Evolutionary conservation across 2,888 invertebrate species (phyloP).

Genomic region (Artemia sinica): DNA sequence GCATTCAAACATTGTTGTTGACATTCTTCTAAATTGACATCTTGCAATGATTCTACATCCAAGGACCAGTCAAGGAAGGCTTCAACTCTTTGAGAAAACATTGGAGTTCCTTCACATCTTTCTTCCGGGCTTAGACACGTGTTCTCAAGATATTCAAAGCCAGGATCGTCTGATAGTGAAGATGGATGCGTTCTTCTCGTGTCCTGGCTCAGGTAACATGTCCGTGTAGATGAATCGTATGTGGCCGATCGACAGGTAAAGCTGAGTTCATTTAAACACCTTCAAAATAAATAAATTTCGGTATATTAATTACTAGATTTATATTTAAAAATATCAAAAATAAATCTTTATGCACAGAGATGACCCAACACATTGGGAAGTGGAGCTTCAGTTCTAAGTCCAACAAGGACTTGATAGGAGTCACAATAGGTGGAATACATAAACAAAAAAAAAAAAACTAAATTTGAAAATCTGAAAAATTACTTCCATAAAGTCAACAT

Average conservation of each 20-base stretch:
- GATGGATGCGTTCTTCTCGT: constrained; percentile 72
- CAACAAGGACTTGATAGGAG: no score
- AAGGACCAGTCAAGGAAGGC: constrained; percentile 70
- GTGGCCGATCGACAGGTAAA: constrained; percentile 75
- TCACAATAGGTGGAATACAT: no score
- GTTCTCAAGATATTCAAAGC: constrained; percentile 75
- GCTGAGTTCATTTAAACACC: constrained; percentile 67
- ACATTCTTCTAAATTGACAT: constrained; percentile 69
- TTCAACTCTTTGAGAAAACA: constrained; percentile 76
- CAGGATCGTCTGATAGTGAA: constrained; percentile 62
- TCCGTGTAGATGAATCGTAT: constrained; percentile 55
- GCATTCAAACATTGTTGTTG: constrained; percentile 69
- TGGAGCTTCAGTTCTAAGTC: no score
- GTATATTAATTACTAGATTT: no score
- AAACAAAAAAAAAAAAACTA: no score
- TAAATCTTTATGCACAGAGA: no score
- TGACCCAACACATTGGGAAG: no score
- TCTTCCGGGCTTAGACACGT: constrained; percentile 76
- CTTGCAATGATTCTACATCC: constrained; percentile 68
- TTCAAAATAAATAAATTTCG: constrained; percentile 26
- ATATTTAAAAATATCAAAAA: no score
- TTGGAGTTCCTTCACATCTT: constrained; percentile 65
- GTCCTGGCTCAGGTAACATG: constrained; percentile 61
- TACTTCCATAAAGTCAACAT: no score
- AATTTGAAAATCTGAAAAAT: no score